Conservation (phyloP, 2,888 invertebrate genomes). For the Himalopsyche japonica region DNA sequence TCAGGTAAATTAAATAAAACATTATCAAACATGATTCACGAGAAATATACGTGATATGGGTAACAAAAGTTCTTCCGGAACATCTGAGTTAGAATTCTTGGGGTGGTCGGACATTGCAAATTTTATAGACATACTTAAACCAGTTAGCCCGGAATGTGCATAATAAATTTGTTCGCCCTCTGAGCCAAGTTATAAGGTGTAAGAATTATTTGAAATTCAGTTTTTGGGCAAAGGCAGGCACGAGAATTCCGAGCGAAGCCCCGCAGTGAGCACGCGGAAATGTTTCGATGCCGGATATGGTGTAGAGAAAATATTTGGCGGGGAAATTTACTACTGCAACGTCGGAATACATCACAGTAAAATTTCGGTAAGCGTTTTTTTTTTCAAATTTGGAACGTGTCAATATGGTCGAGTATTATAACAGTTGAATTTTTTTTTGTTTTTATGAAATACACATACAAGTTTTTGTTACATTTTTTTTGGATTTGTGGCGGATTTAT, state of each 20-base stretch:
- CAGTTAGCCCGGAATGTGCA: neutral
- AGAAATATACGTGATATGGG: neutral
- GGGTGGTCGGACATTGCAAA: neutral
- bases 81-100: neutral
- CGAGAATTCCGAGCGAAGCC: neutral
- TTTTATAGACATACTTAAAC: neutral
- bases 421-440: neutral
- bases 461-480: neutral
- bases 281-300: neutral
- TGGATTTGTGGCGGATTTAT: neutral
- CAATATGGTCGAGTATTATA: neutral
- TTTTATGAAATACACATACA: neutral
- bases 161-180: neutral
- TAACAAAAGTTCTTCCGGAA: neutral
- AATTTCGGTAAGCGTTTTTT: neutral
- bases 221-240: neutral
- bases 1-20: no score
- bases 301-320: neutral
- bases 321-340: neutral
- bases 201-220: neutral
- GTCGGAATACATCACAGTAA: neutral
- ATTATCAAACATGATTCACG: no score
- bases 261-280: neutral
- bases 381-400: neutral
- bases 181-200: neutral